These are phyloP conservation scores for Archivesica marissinica DNA, from an alignment of 1,140 invertebrate genomes.

Conservation along the genomic window DNA sequence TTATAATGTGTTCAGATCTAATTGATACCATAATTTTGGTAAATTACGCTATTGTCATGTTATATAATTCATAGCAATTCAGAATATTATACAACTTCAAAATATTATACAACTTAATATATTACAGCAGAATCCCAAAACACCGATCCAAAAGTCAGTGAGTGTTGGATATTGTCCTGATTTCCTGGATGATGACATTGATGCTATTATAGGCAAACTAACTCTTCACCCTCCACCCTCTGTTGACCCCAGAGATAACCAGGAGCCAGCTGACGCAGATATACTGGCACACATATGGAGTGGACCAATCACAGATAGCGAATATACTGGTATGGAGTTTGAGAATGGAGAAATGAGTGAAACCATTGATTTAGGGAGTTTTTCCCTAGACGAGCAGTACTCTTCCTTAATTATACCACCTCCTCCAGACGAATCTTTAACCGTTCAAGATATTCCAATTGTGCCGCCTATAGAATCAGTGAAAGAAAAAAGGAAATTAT, in stretches of 20 bases:
- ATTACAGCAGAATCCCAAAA: slow-evolving; percentile 36
- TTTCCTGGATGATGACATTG: slow-evolving; percentile 85
- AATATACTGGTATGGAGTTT: slow-evolving; percentile 51
- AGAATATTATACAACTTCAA: too few species aligned
- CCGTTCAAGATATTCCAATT: slow-evolving; percentile 70
- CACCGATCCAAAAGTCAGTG: slow-evolving; percentile 85
- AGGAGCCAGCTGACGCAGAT: slow-evolving; percentile 33
- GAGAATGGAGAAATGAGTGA: slow-evolving; percentile 46
- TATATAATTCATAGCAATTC: background rate
- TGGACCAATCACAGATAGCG: slow-evolving; percentile 52
- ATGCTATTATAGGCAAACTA: slow-evolving; percentile 92
- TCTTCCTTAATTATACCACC: slow-evolving; percentile 67
- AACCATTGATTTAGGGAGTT: slow-evolving; percentile 44
- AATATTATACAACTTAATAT: too few species aligned
- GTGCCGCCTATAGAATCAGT: slow-evolving; percentile 68
- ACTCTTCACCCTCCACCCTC: slow-evolving; percentile 89
- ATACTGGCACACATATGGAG: slow-evolving; percentile 62
- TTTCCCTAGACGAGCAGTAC: slow-evolving; percentile 54
- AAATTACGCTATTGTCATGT: background rate
- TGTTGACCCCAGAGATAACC: background rate
- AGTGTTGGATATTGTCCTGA: slow-evolving; percentile 75
- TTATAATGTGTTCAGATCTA: too few species aligned
- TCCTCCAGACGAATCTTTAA: slow-evolving; percentile 63
- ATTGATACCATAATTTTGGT: too few species aligned
- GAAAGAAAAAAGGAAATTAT: slow-evolving; percentile 54